Conservation (phyloP, 2,797 vertebrate species). For the Ispidina lecontei region DNA sequence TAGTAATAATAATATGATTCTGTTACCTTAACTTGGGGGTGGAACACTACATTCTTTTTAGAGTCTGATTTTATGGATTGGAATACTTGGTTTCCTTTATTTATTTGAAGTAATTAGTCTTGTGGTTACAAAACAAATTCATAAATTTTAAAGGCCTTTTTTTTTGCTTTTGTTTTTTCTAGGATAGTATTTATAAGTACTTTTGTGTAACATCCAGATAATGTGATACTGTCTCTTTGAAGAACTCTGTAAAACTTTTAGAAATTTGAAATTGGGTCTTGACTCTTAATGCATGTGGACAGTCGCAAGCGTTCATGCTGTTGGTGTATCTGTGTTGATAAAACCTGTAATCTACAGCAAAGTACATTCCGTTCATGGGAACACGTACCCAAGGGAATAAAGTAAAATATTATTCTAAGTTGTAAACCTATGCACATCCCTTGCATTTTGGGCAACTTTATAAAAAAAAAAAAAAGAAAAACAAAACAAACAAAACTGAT, state of each 20-base stretch:
- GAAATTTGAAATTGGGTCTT: constrained; percentile 92
- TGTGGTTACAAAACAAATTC: constrained; percentile 78
- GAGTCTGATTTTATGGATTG: constrained; percentile 84
- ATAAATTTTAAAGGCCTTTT: constrained; percentile 81
- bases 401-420: constrained; percentile 83
- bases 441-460: constrained; percentile 93
- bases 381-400: constrained; percentile 84
- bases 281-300: constrained; percentile 98
- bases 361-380: constrained; percentile 94
- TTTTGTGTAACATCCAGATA: constrained; percentile 82
- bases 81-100: constrained; percentile 83
- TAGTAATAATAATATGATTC: constrained; percentile 85
- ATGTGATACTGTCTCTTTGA: constrained; percentile 97
- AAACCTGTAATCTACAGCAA: constrained; percentile 87
- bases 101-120: constrained; percentile 86
- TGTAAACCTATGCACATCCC: constrained; percentile 95
- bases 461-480: constrained; percentile 77
- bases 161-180: constrained; percentile 69
- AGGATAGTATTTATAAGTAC: constrained; percentile 79
- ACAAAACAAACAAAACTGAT: constrained; percentile 74
- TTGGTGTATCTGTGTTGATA: constrained; percentile 91
- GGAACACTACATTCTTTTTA: constrained; percentile 86
- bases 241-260: constrained; percentile 92
- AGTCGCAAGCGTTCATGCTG: constrained; percentile 93
- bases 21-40: constrained; percentile 83